A percentile compares a stretch with the other conserved stretches of the same genome.
These are phyloP conservation scores for Cheilosia pagana DNA, from an alignment of 2,888 invertebrate genomes.

Conservation along the genomic window DNA sequence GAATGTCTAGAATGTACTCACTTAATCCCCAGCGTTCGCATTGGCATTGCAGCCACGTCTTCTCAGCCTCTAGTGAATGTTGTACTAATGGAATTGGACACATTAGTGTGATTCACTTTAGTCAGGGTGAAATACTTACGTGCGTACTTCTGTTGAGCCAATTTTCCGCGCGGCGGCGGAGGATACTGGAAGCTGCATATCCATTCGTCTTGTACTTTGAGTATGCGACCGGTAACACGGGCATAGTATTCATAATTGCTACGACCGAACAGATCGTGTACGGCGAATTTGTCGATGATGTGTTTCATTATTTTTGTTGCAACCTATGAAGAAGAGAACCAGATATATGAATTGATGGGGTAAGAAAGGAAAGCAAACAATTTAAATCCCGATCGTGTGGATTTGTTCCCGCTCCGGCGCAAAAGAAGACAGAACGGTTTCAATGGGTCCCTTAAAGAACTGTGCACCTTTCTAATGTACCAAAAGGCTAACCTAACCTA, in stretches of 20 bases:
- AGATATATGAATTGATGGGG: no score
- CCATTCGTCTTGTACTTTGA: constrained; percentile 97
- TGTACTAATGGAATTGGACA: constrained; percentile 86
- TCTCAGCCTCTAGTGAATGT: constrained; percentile 93
- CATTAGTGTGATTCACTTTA: neutral
- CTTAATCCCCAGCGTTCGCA: constrained; percentile 92
- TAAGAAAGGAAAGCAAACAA: no score
- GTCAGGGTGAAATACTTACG: constrained; percentile 83
- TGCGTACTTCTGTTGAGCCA: constrained; percentile 88
- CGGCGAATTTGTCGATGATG: constrained; percentile 98
- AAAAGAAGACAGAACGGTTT: no score
- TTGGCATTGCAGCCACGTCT: constrained; percentile 95
- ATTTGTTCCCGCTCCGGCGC: no score
- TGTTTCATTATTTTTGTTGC: constrained; percentile 98
- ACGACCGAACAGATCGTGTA: constrained; percentile 96
- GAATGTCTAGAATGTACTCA: constrained; percentile 78
- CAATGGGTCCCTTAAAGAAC: no score
- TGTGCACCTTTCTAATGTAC: no score
- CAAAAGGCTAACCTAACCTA: no score
- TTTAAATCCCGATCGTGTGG: no score
- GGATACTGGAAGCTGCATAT: constrained; percentile 97
- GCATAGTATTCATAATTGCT: constrained; percentile 98
- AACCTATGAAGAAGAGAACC: constrained; percentile 86
- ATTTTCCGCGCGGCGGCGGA: constrained; percentile 87
- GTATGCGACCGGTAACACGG: constrained; percentile 94